phyloP scores from a whole-genome alignment of 1,140 invertebrate species.

The Ectropis grisescens region DNA sequence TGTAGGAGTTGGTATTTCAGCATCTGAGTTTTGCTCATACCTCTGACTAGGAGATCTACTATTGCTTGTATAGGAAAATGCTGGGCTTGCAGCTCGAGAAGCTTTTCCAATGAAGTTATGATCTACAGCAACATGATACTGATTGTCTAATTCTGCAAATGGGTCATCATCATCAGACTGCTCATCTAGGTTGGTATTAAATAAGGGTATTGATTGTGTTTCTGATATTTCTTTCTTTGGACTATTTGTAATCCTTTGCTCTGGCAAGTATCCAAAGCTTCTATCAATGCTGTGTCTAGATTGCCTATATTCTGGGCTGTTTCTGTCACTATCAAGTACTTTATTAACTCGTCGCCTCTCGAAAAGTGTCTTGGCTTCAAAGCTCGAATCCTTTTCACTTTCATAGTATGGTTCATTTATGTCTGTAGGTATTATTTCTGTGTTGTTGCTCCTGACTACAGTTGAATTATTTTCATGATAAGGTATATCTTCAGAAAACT shows the following conservation, averaged over 20 bases:
- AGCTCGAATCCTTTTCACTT: background rate
- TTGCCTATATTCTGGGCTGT: constrained; percentile 14
- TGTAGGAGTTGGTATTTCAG: too few relatives aligned
- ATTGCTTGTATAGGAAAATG: too few relatives aligned
- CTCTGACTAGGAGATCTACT: too few relatives aligned
- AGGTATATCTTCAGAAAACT: constrained; percentile 6
- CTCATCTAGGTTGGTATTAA: constrained; percentile 30
- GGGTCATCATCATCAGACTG: constrained; percentile 51
- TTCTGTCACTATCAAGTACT: constrained; percentile 17
- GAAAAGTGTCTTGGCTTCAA: constrained; percentile 23
- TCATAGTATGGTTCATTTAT: too few relatives aligned
- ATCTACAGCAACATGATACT: constrained; percentile 61
- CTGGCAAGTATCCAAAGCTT: too few relatives aligned
- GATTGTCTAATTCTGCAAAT: constrained; percentile 56
- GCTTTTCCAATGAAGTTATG: constrained; percentile 52
- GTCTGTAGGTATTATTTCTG: background rate
- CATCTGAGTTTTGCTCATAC: too few relatives aligned
- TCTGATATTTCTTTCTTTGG: background rate
- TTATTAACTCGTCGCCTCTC: constrained; percentile 22
- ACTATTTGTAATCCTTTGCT: too few relatives aligned
- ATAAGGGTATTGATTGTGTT: constrained; percentile 16
- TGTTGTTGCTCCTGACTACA: background rate
- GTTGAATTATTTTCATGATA: too few relatives aligned
- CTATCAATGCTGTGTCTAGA: constrained; percentile 18
- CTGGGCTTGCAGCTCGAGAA: too few relatives aligned